Evolutionary conservation across 2,888 invertebrate species (phyloP).

Genomic region (Amiota mariae): DNA sequence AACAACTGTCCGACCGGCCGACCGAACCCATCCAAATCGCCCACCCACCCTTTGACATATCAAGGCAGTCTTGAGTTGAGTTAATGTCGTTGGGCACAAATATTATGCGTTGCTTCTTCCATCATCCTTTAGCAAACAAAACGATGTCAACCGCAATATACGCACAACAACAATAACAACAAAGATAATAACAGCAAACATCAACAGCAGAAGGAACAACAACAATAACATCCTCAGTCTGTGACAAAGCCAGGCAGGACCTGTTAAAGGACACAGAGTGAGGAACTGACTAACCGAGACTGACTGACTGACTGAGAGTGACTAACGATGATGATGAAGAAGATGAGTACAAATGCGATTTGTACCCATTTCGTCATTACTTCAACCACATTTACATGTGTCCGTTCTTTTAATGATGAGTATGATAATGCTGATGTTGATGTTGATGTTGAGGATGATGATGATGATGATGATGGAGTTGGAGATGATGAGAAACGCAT

Average conservation of each 20-base stretch:
- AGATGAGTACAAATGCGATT: slow-evolving; percentile 29
- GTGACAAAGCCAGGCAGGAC: slow-evolving; percentile 53
- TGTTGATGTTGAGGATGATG: no score
- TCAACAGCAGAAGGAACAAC: slow-evolving; percentile 11
- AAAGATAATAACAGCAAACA: slow-evolving; percentile 46
- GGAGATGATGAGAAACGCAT: no score
- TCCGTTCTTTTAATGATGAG: slow-evolving; percentile 49
- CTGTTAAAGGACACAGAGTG: no score
- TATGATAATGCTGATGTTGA: no score
- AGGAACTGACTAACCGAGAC: background rate
- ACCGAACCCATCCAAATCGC: background rate
- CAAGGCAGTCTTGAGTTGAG: background rate
- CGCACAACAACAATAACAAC: slow-evolving; percentile 49
- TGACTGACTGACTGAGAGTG: no score
- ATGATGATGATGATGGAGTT: no score
- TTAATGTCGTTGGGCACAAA: background rate
- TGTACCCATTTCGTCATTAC: slow-evolving; percentile 71
- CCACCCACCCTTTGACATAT: background rate
- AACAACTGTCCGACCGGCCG: background rate
- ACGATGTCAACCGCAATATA: slow-evolving; percentile 66
- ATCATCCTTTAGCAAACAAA: slow-evolving; percentile 61
- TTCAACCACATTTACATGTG: slow-evolving; percentile 72
- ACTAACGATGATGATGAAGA: background rate
- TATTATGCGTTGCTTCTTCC: background rate
- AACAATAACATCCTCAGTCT: slow-evolving; percentile 50